These are phyloP conservation scores for Myotis planiceps DNA, from an alignment of 2,797 vertebrate species.

Conservation along the genomic window DNA sequence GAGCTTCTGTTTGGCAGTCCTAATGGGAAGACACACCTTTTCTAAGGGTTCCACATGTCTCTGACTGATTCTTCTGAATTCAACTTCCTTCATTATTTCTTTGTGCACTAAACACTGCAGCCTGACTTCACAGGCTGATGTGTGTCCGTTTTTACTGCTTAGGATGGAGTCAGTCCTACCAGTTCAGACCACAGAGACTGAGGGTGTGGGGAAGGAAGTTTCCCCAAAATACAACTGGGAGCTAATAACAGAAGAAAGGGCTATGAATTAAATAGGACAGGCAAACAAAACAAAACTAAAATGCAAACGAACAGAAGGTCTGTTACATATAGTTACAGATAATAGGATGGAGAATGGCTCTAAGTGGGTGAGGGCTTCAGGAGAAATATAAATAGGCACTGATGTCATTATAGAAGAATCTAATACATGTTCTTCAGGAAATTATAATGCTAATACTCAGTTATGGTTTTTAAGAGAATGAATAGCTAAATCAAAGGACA, in stretches of 20 bases:
- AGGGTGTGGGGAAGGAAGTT: not conserved
- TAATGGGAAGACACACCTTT: not conserved
- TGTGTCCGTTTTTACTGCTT: not conserved
- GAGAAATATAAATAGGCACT: conserved; percentile 25
- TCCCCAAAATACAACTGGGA: not conserved
- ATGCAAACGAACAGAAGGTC: not conserved
- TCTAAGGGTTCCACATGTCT: not conserved
- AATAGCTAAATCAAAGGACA: conserved; percentile 63
- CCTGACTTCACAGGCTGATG: not conserved
- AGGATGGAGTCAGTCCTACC: not conserved
- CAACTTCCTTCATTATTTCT: not conserved
- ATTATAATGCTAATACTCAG: conserved; percentile 56
- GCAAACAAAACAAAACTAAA: not conserved
- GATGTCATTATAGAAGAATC: conserved; percentile 36
- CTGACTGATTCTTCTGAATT: not conserved
- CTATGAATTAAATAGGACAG: not conserved
- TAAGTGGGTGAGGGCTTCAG: not conserved
- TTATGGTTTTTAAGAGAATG: conserved; percentile 69
- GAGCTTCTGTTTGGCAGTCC: not conserved
- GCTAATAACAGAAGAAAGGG: not conserved
- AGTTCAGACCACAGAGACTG: not conserved
- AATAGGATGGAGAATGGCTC: not conserved
- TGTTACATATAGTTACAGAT: not conserved
- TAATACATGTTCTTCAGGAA: conserved; percentile 49
- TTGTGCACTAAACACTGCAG: not conserved